These are phyloP conservation scores for Zygothrica quintamaculata DNA, from an alignment of 2,888 invertebrate species.

Conservation along the genomic window DNA sequence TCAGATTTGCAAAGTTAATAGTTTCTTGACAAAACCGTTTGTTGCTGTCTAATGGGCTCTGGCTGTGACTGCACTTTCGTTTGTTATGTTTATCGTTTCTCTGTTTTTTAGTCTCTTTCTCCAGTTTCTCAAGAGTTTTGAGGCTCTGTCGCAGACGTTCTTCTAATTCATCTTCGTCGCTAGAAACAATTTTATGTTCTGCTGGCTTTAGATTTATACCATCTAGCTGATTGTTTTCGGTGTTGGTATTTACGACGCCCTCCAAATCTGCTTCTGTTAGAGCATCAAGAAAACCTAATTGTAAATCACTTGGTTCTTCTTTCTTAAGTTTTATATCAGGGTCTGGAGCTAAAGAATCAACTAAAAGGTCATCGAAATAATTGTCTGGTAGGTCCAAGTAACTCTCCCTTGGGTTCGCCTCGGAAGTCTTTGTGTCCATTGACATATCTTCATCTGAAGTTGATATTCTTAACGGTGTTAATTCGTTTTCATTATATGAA, in stretches of 20 bases:
- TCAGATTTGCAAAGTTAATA: background rate
- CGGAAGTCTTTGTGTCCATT: background rate
- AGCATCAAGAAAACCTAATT: constrained; percentile 13
- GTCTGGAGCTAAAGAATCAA: background rate
- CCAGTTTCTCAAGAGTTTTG: background rate
- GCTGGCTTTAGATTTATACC: constrained; percentile 10
- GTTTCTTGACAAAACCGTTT: too few species aligned
- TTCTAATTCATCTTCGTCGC: constrained; percentile 1
- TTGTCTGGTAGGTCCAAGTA: constrained; percentile 1
- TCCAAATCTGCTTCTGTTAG: constrained; percentile 3
- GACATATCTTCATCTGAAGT: background rate
- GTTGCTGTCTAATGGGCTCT: too few species aligned
- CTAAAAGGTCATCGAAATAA: constrained; percentile 1
- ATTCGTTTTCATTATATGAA: background rate
- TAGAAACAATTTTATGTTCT: too few species aligned
- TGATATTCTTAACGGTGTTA: constrained; percentile 11
- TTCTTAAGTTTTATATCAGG: constrained; percentile 4
- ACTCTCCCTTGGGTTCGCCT: background rate
- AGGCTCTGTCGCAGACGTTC: background rate
- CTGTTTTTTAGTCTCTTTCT: constrained; percentile 13
- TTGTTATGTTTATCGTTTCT: constrained; percentile 34
- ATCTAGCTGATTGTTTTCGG: background rate
- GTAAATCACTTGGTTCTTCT: constrained; percentile 4
- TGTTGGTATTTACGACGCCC: background rate
- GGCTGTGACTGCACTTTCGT: constrained; percentile 26